Evolutionary conservation across 2,888 invertebrate genomes (phyloP).

Genomic region (Sceliomorpha sp.): DNA sequence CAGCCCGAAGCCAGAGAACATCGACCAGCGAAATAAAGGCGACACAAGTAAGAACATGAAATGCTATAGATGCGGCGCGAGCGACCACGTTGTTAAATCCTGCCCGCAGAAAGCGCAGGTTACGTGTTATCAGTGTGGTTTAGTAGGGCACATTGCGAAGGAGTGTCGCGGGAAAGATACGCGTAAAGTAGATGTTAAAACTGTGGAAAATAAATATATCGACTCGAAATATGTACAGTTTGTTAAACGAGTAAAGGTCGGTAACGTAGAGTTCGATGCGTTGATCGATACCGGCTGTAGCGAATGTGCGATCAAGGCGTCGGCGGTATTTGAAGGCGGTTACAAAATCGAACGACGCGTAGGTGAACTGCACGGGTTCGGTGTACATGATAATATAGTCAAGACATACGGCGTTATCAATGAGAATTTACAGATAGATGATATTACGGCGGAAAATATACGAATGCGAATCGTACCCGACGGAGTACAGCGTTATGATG

Average conservation of each 20-base stretch:
- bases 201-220: too few species aligned
- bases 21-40: too few species aligned
- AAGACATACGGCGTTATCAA: slow-evolving; percentile 38
- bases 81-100: too few species aligned
- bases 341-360: neutral
- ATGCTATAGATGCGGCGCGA: too few species aligned
- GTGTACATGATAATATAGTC: slow-evolving; percentile 3
- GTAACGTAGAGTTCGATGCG: neutral
- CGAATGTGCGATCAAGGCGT: slow-evolving; percentile 13
- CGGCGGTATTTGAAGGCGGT: neutral
- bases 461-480: slow-evolving; percentile 26
- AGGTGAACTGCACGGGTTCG: slow-evolving; percentile 14
- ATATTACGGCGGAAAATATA: slow-evolving; percentile 37
- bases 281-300: slow-evolving; percentile 17
- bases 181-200: too few species aligned
- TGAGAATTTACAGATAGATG: slow-evolving; percentile 43
- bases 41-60: too few species aligned
- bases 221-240: slow-evolving; percentile 7
- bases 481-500: slow-evolving; percentile 8
- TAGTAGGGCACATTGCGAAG: too few species aligned
- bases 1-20: too few species aligned
- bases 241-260: slow-evolving; percentile 8
- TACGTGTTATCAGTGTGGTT: too few species aligned
- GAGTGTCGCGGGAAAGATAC: too few species aligned
- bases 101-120: too few species aligned